phyloP scores from a whole-genome alignment of 1,140 invertebrate genomes.

The Luehdorfia chinensis region DNA sequence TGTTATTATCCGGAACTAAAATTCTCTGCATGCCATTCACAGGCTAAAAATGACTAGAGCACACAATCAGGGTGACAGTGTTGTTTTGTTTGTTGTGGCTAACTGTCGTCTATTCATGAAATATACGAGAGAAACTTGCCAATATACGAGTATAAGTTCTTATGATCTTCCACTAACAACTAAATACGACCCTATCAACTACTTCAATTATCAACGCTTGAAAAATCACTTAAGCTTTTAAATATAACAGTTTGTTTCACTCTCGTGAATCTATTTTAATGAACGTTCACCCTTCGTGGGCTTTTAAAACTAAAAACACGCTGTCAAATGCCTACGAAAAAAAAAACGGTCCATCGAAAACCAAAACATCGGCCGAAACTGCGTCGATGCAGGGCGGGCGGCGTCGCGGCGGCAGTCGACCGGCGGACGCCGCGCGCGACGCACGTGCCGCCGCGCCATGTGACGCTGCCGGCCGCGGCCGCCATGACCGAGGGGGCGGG shows the following conservation, averaged over 20 bases:
- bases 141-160: no score
- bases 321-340: conserved; percentile 5
- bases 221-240: neutral
- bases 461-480: conserved; percentile 48
- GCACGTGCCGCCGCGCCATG: conserved; percentile 44
- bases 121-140: no score
- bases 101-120: no score
- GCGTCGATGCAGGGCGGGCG: conserved; percentile 36
- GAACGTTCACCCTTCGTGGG: neutral
- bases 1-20: no score
- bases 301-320: conserved; percentile 8
- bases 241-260: neutral
- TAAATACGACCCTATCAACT: no score
- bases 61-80: no score
- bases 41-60: no score
- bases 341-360: conserved; percentile 23
- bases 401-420: conserved; percentile 53
- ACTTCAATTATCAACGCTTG: neutral
- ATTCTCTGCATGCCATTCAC: no score
- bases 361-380: conserved; percentile 35
- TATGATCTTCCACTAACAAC: no score
- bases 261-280: conserved; percentile 8
- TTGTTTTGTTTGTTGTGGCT: no score
- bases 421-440: conserved; percentile 58
- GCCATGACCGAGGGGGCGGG: conserved; percentile 66